Base-by-base conservation (phyloP, 2,888 invertebrate species). In the Polydrusus tereticollis region DNA sequence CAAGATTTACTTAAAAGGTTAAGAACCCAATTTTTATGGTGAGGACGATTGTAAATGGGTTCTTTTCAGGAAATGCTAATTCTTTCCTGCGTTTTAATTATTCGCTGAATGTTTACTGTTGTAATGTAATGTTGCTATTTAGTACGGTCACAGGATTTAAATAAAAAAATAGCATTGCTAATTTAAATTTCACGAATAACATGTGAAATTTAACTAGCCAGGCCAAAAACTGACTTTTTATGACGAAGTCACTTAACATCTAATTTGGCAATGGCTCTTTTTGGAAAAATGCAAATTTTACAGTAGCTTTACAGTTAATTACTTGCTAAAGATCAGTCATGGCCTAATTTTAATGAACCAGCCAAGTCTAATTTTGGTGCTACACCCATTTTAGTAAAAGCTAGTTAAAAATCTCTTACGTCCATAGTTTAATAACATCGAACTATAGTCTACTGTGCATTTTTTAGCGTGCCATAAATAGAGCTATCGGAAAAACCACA, bases 1-100 rank as follows among this genome's bases (percentile, higher is more conserved):
- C 23, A 33, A 47, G 62, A 47, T 62, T 62, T 47, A 47, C 33
- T 47, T 47, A 47, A 47, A 47, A 45, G 47, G 62, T 47, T 41
- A 21, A 47, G 10, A 18, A 16, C 47, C 62, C 47, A 47, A 36
- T 45, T 41, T 59, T 47, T 20, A 45, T 45, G 45, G 45, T 20
- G 21, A n/a, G n/a, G n/a, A 8, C 45, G 18, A 21, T 45, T 18
- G 18, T 10, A 12, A 20, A 6, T 20, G 10, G 12, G 45, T 8
- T 18, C 21, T 45, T 45, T 18, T 45, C 4, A 12, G 45, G 18
- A 45, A 20, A 45, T 45, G 45, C 18, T 20, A 20, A 21, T 45
- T 45, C 21, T 8, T 45, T 1, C 10, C 12, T 18, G 45, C 21
- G 12, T 1, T 45, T 45, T 45, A 21, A 45, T 45, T 18, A 10